Base-by-base conservation (phyloP, 2,113 vertebrate species). In the Apodemus sylvaticus region DNA sequence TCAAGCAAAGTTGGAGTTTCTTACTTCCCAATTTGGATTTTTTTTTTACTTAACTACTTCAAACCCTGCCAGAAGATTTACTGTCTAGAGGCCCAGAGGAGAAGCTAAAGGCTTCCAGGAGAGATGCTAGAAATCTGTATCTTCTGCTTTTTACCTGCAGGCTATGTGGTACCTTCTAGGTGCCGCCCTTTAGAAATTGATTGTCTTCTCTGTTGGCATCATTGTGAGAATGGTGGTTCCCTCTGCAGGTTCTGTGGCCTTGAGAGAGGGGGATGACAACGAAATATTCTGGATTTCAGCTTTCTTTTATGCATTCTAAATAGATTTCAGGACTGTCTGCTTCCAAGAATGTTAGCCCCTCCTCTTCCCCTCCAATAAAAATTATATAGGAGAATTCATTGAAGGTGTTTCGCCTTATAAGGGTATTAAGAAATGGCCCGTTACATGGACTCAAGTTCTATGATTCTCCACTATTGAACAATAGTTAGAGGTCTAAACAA, bases 11-110 rank as follows among this genome's bases (percentile, higher is more conserved):
- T 77, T 95, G 92, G 97, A 98, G 94, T 95, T 91, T 97, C 95
- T 97, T 98, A 97, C 95, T 98, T 98, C 98, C 96, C 93, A 94
- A 92, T 98, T 98, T 96, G 94, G 96, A 89, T 92, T 96, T 98
- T 95, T 98, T 95, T 98, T 88, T 86, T 95, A 94, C 92, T 97
- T 98, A 98, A 98, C 97, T 95, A 62, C 91, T 97, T 98, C 51
- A 94, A 86, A 95, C 97, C 82, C 89, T 97, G 64, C 93, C 76
- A 94, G 96, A 93, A 93, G 39, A 42, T 42, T 87, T 51, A 31
- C 22, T 39, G 3, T 79, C 64, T 71, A 13, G 20, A 26, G 9
- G 13, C 26, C 39, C 12, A 1, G 0, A 3, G 71, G 16, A 86
- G 20, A 76, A 58, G n/a, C 29, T 22, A 8, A 39, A 94, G 76